A percentile compares a stretch with the other conserved stretches of the same genome.
Evolutionary conservation across 2,797 vertebrate genomes (phyloP).

Genomic region (Centropyge bicolor): DNA sequence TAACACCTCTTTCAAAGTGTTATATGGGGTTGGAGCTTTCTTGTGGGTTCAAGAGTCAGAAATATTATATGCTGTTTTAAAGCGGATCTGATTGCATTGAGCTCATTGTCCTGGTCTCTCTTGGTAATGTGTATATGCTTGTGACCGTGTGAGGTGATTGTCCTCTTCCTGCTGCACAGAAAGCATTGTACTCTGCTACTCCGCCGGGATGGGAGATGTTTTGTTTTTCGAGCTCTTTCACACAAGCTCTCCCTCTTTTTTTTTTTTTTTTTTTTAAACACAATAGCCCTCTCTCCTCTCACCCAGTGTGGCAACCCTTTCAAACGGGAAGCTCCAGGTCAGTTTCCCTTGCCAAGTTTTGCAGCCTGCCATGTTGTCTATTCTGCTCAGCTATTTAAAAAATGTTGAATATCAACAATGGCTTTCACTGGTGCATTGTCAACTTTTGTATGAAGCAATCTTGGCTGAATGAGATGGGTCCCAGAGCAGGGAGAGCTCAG

Average conservation of each 20-base stretch:
- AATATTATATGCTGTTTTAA: slow-evolving; percentile 67
- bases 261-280: slow-evolving; percentile 55
- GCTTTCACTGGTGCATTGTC: slow-evolving; percentile 97
- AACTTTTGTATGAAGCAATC: slow-evolving; percentile 99
- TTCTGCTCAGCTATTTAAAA: slow-evolving; percentile 99
- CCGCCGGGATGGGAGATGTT: slow-evolving; percentile 73
- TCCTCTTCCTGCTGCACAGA: slow-evolving; percentile 75
- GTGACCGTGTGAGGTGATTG: slow-evolving; percentile 68
- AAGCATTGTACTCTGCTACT: slow-evolving; percentile 67
- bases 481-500: slow-evolving; percentile 92
- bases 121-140: slow-evolving; percentile 70
- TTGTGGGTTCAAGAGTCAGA: slow-evolving; percentile 34
- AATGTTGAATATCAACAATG: slow-evolving; percentile 99
- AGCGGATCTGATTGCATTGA: slow-evolving; percentile 68
- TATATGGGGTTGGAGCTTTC: not conserved
- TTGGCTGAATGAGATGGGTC: slow-evolving; percentile 98
- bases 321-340: slow-evolving; percentile 91
- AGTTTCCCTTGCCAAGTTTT: slow-evolving; percentile 96
- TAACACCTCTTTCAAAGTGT: not conserved
- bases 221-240: slow-evolving; percentile 82
- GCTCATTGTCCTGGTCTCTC: slow-evolving; percentile 61
- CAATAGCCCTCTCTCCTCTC: slow-evolving; percentile 75
- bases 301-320: slow-evolving; percentile 80
- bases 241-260: slow-evolving; percentile 61
- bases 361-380: slow-evolving; percentile 96